Base-by-base conservation (phyloP, 2,797 vertebrate genomes). In the Sebastes flavidus region DNA sequence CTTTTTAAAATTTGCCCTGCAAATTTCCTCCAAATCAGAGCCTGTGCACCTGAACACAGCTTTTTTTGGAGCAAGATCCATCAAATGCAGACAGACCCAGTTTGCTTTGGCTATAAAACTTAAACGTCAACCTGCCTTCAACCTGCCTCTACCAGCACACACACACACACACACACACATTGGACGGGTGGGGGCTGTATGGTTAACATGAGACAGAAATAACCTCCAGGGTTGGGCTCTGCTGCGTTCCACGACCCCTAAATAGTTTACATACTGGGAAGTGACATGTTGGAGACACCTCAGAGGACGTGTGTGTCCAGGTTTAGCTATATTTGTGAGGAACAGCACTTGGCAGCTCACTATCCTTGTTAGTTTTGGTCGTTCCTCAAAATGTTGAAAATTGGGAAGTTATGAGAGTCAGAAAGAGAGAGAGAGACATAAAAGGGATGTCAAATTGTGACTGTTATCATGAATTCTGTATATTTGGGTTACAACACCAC, bases 181-280 rank as follows among this genome's bases (percentile, higher is more conserved):
- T 71, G 55, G 79, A 36, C 0, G 13, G 49, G 78, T 77, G 78
- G 80, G 42, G 75, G 52, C 65, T 65, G 66, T 22, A 73, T 10
- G 24, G 24, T 83, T 75, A 73, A 67, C 81, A 78, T 8, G 63
- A 72, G 83, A 84, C 89, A 83, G 67, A 92, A 93, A 93, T 91
- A 93, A 86, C 85, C 87, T 77, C 56, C 54, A 79, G 91, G 89
- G 89, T 84, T 75, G 79, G 86, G 85, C 88, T 80, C 59, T 52
- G 49, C 81, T 83, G 83, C 73, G 52, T 87, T 83, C 83, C 82
- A 32, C 11, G n/a, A 68, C 73, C 80, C 74, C 67, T 11, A 13
- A 78, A 89, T 89, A 89, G 82, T 85, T 89, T 60, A 85, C 72
- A 85, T 75, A 65, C 38, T 8, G 30, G 75, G 81, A 75, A 82